phyloP scores from a whole-genome alignment of 2,888 invertebrate species.

The Drosophila anomalata region DNA sequence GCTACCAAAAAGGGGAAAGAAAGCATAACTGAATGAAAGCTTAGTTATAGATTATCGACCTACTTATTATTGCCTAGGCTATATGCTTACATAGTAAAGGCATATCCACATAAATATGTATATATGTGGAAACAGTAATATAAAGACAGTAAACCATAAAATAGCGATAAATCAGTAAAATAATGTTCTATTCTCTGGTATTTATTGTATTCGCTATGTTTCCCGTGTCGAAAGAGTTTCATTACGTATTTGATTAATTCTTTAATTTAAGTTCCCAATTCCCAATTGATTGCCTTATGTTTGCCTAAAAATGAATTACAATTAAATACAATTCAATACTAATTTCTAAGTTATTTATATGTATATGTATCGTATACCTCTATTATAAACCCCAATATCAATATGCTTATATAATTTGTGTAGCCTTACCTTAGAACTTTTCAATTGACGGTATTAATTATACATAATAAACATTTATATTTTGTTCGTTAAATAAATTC shows the following conservation, averaged over 20 bases:
- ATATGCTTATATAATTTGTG: constrained; percentile 58
- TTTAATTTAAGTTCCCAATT: constrained; percentile 29
- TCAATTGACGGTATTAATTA: constrained; percentile 79
- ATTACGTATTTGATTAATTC: constrained; percentile 19
- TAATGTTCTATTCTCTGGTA: constrained; percentile 26
- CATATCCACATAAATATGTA: constrained; percentile 19
- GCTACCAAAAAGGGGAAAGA: constrained; percentile 63
- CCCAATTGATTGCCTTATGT: constrained; percentile 59
- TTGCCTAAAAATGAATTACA: constrained; percentile 45
- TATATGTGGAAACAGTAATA: constrained; percentile 38
- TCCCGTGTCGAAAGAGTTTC: constrained; percentile 48
- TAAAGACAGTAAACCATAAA: constrained; percentile 34
- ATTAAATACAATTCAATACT: constrained; percentile 47
- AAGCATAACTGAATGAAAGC: constrained; percentile 45
- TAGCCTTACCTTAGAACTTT: constrained; percentile 73
- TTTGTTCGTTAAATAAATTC: constrained; percentile 75
- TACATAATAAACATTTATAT: constrained; percentile 71
- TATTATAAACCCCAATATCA: constrained; percentile 38
- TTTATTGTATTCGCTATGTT: constrained; percentile 33
- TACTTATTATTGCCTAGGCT: constrained; percentile 48
- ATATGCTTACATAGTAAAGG: constrained; percentile 37
- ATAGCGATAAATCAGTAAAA: constrained; percentile 18
- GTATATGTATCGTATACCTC: constrained; percentile 49
- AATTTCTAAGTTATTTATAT: constrained; percentile 69
- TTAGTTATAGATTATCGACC: constrained; percentile 60